Percentiles rank a stretch among this genome's conserved stretches.
phyloP scores from a whole-genome alignment of 2,888 invertebrate species.

The Griposia aprilina region DNA sequence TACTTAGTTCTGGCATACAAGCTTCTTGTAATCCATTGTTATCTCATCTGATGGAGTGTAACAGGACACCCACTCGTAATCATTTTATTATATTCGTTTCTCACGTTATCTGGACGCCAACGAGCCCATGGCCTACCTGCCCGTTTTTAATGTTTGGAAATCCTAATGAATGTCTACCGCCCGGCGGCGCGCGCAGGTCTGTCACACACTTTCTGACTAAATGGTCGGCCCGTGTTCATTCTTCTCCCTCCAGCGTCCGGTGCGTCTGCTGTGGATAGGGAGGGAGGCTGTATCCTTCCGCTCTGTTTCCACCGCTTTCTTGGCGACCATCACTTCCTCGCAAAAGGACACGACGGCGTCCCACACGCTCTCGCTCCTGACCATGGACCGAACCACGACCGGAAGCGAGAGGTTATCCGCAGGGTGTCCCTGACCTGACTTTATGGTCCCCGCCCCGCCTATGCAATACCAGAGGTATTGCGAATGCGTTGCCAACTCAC shows the following conservation, averaged over 20 bases:
- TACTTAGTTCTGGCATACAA: neutral
- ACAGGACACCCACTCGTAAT: neutral
- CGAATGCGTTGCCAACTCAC: neutral
- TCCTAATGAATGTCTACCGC: neutral
- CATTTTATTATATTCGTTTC: neutral
- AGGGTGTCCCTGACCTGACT: neutral
- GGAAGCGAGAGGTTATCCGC: neutral
- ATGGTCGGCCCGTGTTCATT: neutral
- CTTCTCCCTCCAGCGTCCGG: neutral
- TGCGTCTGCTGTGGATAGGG: neutral
- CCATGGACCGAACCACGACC: neutral
- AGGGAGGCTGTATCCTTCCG: neutral
- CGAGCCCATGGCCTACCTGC: too few relatives aligned
- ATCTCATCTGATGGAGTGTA: neutral
- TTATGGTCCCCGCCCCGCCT: neutral
- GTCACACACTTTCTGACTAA: neutral
- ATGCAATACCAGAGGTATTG: neutral
- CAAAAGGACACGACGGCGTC: neutral
- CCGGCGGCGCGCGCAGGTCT: neutral
- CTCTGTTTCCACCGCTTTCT: neutral
- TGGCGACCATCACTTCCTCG: neutral
- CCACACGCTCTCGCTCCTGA: too few relatives aligned
- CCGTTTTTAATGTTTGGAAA: neutral
- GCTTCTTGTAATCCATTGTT: constrained; percentile 7
- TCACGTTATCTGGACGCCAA: neutral